Conservation (phyloP, 2,113 vertebrate genomes). For the Parus major region DNA sequence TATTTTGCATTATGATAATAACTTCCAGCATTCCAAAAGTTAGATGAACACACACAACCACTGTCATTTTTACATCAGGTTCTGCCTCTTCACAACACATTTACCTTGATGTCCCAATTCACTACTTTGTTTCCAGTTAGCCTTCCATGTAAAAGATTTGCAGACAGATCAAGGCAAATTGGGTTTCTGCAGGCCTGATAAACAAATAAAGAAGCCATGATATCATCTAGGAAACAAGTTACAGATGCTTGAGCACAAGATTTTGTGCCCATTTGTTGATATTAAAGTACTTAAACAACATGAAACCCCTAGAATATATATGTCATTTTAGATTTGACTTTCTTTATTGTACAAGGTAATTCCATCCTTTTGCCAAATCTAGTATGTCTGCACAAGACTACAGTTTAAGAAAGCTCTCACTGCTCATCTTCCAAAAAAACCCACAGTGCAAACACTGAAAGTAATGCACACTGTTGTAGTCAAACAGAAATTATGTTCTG, state of each 20-base stretch:
- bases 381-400: neutral
- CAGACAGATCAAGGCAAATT: constrained; percentile 94
- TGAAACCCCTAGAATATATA: neutral
- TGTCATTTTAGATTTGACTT: neutral
- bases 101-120: constrained; percentile 98
- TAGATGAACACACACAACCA: neutral
- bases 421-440: neutral
- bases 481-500: neutral
- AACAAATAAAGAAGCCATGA: neutral
- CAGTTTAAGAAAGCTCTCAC: neutral
- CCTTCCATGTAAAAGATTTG: constrained; percentile 90
- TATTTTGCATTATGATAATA: neutral
- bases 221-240: neutral
- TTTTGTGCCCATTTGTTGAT: neutral
- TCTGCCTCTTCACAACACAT: neutral
- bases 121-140: constrained; percentile 98
- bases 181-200: constrained; percentile 90
- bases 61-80: neutral
- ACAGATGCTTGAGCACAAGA: neutral
- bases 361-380: neutral
- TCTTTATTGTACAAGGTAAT: neutral
- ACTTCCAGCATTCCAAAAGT: neutral
- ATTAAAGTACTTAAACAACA: neutral
- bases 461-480: neutral
- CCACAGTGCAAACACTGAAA: neutral